Base-by-base conservation (phyloP, 2,113 vertebrate species). In the Axis porcinus region DNA sequence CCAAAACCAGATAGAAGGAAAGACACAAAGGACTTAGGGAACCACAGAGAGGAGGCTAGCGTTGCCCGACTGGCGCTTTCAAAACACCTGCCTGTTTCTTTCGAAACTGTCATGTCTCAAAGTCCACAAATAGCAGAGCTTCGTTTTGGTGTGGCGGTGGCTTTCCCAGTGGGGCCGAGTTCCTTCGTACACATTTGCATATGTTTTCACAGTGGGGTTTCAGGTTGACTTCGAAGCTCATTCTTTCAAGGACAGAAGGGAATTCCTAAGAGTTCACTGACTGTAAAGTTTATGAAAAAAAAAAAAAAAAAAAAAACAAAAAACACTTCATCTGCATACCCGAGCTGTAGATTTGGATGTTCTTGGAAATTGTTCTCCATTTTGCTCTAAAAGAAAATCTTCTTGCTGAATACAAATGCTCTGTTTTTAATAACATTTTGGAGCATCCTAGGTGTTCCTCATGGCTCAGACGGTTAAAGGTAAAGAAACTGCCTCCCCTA, bases 241-340 rank as follows among this genome's bases (percentile, higher is more conserved):
- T 40, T 91, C 93, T 89, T 91, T 95, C 88, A 85, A 84, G 55
- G 70, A 79, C 93, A 57, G 94, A 50, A 93, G 95, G 96, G 76
- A 94, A 87, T 95, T 96, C 86, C 93, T 92, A 40, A 21, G 0
- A 5, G 45, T 11, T 33, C 43, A 23, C 74, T 96, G 89, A 79
- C 89, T 74, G 96, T 45, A 54, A 89, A 74, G 36, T 17, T 55
- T 50, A 25, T 28, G 57, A 62, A 60, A 25, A 45, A 45, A 45
- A 43, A 43, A 43, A 43, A 43, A 45, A 45, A 43, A 25, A 45
- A 45, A 45, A 43, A 43, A 43, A 43, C 6, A 45, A 45, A 43
- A 43, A 67, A 95, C n/a, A 19, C 13, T 36, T 62, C 17, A 6
- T 81, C 64, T 64, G 54, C n/a, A 28, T 27, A 36, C 30, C 23